Conservation (phyloP, 2,888 invertebrate genomes). For the Leptinotarsa peninsularis region DNA sequence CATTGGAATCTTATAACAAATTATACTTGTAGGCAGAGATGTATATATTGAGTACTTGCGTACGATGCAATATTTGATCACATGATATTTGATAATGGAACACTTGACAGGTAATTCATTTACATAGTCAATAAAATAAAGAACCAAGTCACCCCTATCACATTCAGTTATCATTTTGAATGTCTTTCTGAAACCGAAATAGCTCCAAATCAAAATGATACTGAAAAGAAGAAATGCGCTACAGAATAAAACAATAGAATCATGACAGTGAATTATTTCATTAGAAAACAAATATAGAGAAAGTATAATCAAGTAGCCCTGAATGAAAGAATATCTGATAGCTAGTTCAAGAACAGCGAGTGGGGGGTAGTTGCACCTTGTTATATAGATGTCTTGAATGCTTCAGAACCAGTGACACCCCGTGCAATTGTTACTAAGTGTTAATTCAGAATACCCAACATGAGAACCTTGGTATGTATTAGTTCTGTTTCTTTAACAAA, state of each 20-base stretch:
- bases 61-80: too few species aligned
- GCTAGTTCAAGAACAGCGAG: constrained; percentile 47
- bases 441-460: constrained; percentile 40
- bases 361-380: constrained; percentile 52
- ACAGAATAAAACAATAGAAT: constrained; percentile 19
- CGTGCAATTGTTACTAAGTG: constrained; percentile 41
- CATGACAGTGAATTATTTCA: constrained; percentile 17
- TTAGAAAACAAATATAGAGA: constrained; percentile 44
- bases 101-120: too few species aligned
- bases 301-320: constrained; percentile 56
- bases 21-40: too few species aligned
- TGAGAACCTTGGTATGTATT: constrained; percentile 52
- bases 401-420: constrained; percentile 52
- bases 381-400: constrained; percentile 54
- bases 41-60: too few species aligned
- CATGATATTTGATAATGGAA: too few species aligned
- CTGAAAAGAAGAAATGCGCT: not conserved
- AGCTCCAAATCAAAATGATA: too few species aligned
- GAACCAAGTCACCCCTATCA: too few species aligned
- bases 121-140: too few species aligned
- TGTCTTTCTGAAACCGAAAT: too few species aligned
- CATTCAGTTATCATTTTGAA: too few species aligned
- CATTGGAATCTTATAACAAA: too few species aligned
- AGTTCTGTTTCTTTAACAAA: too few species aligned
- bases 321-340: constrained; percentile 49